phyloP scores from a whole-genome alignment of 2,113 vertebrate genomes.

The Mastomys coucha region DNA sequence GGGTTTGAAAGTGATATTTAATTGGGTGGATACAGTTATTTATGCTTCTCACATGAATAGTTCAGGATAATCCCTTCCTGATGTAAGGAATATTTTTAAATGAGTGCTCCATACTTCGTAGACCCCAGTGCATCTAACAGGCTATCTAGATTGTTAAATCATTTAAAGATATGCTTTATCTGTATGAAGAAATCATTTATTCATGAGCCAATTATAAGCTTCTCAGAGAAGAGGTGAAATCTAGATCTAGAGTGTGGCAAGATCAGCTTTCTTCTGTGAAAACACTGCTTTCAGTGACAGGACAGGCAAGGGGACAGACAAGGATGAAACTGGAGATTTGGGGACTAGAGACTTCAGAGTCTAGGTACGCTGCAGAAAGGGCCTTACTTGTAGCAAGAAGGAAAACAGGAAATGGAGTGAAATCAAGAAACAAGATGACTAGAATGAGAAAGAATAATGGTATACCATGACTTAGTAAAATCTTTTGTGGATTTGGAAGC shows the following conservation, averaged over 20 bases:
- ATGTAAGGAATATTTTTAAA: neutral
- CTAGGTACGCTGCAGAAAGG: neutral
- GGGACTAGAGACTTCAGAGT: no score
- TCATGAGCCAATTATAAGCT: neutral
- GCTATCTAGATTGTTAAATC: constrained; percentile 15
- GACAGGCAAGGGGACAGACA: neutral
- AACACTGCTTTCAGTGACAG: neutral
- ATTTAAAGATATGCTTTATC: constrained; percentile 16
- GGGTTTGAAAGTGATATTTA: neutral
- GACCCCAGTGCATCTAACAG: neutral
- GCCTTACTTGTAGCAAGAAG: neutral
- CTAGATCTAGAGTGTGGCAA: neutral
- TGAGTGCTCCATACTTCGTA: neutral
- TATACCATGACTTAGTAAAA: neutral
- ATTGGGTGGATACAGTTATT: neutral
- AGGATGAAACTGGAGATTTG: neutral
- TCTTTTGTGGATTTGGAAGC: neutral
- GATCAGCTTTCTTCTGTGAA: neutral
- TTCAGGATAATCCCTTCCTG: constrained; percentile 3
- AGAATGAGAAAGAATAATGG: neutral
- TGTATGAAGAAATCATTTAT: constrained; percentile 2
- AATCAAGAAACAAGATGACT: neutral
- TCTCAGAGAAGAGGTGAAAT: neutral
- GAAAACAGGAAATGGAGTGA: neutral
- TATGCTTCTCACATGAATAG: neutral